Base-by-base conservation (phyloP, 2,888 invertebrate genomes). In the Nipponacmea schrenckii region DNA sequence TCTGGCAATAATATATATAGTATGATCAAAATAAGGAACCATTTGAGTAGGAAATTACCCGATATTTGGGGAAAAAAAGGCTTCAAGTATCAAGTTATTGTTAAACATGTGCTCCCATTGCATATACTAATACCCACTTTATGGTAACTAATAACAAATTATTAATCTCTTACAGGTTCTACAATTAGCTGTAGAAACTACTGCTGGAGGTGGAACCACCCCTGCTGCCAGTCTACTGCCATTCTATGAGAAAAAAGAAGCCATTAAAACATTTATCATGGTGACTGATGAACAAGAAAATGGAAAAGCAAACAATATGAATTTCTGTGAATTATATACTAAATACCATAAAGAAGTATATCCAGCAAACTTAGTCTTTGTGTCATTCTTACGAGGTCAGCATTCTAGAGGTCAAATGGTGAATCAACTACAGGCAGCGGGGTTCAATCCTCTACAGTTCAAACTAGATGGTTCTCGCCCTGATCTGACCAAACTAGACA, bases 241-340 rank as follows among this genome's bases (percentile, higher is more conserved):
- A 12, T 89, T 83, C 75, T 89, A 87, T 68, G 76, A 82, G 62
- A 78, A 79, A 31, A 88, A 87, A 68, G 84, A 87, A 73, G 77
- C 85, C 0, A 82, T 88, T 3, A 88, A 87, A 71, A 89, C 89
- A 26, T 85, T 89, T 77, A 86, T 89, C 65, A 81, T 89, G 64
- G 87, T 87, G n/a, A 89, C 89, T 15, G 89, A 89, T 75, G 89
- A 89, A 70, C 88, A 89, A 75, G 88, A 88, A 74, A 88, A 88
- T 75, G 77, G 77, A 1, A 66, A 56, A 10, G 74, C 20, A 50
- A 24, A 83, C 17, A 67, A 64, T 27, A 79, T 24, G 79, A 86
- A 86, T 14, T 89, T 89, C 75, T 71, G 77, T 24, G 67, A 71
- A 15, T 73, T 89, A 69, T 89, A 81, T 78, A 78, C 84, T 75